Percentiles rank a stretch among this genome's conserved stretches.
Conservation (phyloP, 2,797 vertebrate species). For the Myripristis murdjan region DNA sequence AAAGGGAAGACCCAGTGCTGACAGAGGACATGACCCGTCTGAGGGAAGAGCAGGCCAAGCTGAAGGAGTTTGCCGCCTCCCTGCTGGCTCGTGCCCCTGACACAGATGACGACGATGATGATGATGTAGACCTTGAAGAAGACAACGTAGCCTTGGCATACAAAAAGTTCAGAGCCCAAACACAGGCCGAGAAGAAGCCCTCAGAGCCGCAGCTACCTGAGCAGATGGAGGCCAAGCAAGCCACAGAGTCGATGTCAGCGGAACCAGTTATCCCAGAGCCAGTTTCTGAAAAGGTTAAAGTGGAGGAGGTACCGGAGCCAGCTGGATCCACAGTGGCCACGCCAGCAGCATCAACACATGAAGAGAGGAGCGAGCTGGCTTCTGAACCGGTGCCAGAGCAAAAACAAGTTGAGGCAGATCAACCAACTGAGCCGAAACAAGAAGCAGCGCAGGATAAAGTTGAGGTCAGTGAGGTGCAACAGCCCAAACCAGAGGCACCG, state of each 20-base stretch:
- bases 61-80: constrained; percentile 87
- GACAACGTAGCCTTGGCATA: constrained; percentile 48
- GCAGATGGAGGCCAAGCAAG: constrained; percentile 7
- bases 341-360: constrained; percentile 17
- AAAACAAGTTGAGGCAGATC: neutral
- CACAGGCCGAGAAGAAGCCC: constrained; percentile 17
- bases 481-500: constrained; percentile 17
- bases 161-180: constrained; percentile 47
- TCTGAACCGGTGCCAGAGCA: constrained; percentile 13
- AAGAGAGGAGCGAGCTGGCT: constrained; percentile 6
- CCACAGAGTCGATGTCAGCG: neutral
- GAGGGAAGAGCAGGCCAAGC: constrained; percentile 78
- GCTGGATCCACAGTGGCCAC: neutral
- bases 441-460: neutral
- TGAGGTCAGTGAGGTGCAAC: constrained; percentile 6
- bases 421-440: constrained; percentile 3
- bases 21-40: constrained; percentile 77
- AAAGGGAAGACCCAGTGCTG: constrained; percentile 61
- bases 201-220: neutral
- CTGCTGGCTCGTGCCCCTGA: constrained; percentile 74
- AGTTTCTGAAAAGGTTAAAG: too few relatives aligned
- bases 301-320: constrained; percentile 21
- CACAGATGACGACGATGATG: constrained; percentile 27
- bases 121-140: constrained; percentile 31
- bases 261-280: constrained; percentile 13